A percentile compares a stretch with the other conserved stretches of the same genome.
These are phyloP conservation scores for Macrosiphum euphorbiae DNA, from an alignment of 2,888 invertebrate genomes.

Conservation along the genomic window DNA sequence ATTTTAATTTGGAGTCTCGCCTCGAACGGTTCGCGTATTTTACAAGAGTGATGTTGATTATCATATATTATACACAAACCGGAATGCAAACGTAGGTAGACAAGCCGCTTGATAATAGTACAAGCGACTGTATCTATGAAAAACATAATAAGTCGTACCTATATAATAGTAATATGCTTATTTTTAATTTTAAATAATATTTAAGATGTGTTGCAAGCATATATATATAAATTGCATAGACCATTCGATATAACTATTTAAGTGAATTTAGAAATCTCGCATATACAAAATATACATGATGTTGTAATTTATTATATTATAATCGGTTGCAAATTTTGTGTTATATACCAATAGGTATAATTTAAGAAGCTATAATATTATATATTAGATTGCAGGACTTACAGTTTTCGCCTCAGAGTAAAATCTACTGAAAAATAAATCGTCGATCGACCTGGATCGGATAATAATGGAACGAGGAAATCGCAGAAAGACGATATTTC, in stretches of 20 bases:
- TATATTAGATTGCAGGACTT: neutral
- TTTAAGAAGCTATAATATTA: neutral
- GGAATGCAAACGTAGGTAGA: slow-evolving; percentile 14
- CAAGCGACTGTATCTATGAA: neutral
- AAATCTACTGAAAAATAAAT: neutral
- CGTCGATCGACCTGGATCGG: neutral
- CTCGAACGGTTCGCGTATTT: neutral
- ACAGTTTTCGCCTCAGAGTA: neutral
- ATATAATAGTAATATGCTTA: no score
- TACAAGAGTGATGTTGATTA: neutral
- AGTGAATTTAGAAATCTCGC: neutral
- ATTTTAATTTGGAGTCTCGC: neutral
- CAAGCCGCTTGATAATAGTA: neutral
- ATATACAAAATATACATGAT: neutral
- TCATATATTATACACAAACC: neutral
- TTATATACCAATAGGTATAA: neutral
- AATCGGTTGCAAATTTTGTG: neutral
- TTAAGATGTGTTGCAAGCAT: neutral
- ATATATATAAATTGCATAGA: neutral
- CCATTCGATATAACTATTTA: neutral
- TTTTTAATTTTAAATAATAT: neutral
- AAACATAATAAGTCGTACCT: neutral
- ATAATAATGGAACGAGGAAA: neutral
- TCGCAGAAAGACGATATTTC: neutral
- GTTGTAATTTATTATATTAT: neutral